These are phyloP conservation scores for Bombus confusus DNA, from an alignment of 1,140 invertebrate species.

Conservation along the genomic window DNA sequence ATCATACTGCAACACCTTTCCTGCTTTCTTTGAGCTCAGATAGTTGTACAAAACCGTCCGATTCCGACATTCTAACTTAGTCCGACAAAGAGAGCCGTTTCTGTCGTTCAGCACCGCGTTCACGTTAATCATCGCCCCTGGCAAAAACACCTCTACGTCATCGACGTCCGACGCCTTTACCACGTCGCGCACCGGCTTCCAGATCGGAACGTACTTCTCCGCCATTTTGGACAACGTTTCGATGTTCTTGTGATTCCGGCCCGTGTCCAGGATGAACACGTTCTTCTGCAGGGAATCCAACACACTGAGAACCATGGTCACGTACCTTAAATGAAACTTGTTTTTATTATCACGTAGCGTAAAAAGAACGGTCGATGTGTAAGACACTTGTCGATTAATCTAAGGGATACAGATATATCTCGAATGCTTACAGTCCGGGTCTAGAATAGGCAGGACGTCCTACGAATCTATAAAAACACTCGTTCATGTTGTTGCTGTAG, in stretches of 20 bases:
- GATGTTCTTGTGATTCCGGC: constrained; percentile 62
- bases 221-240: constrained; percentile 66
- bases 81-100: constrained; percentile 56
- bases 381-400: background rate
- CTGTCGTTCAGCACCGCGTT: constrained; percentile 69
- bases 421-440: constrained; percentile 69
- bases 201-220: constrained; percentile 73
- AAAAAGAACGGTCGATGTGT: no score
- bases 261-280: constrained; percentile 68
- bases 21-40: constrained; percentile 69
- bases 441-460: constrained; percentile 65
- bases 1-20: constrained; percentile 73
- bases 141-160: constrained; percentile 65
- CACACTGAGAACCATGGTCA: constrained; percentile 59
- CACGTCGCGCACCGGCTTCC: constrained; percentile 71
- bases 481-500: constrained; percentile 54
- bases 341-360: background rate
- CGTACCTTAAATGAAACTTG: constrained; percentile 59
- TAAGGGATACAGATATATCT: background rate
- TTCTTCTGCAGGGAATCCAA: constrained; percentile 71
- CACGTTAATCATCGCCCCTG: constrained; percentile 74
- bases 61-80: constrained; percentile 56
- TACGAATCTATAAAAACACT: constrained; percentile 69
- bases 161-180: constrained; percentile 58
- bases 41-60: constrained; percentile 65